phyloP scores from a whole-genome alignment of 2,797 vertebrate genomes.

The Xiphophorus birchmanni region DNA sequence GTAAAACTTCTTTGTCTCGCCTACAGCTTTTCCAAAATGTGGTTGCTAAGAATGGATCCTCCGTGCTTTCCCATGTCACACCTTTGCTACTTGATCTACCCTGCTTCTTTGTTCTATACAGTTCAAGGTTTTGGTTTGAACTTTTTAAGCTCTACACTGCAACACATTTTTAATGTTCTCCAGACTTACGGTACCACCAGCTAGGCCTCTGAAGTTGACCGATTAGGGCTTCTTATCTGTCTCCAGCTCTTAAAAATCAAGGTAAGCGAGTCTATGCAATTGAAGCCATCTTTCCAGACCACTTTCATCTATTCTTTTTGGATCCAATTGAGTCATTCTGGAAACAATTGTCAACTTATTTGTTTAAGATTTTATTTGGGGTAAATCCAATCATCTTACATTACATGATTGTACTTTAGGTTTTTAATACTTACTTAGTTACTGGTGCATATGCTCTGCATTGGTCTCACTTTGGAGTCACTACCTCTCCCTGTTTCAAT shows the following conservation, averaged over 20 bases:
- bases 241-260: neutral
- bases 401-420: neutral
- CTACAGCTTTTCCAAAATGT: neutral
- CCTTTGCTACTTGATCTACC: neutral
- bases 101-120: neutral
- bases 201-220: neutral
- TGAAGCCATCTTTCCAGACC: neutral
- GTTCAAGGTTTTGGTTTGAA: neutral
- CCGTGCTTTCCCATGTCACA: neutral
- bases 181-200: neutral
- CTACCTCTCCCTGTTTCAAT: conserved; percentile 67
- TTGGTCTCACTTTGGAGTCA: conserved; percentile 38
- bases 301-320: neutral
- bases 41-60: neutral
- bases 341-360: neutral
- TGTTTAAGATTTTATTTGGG: neutral
- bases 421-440: neutral
- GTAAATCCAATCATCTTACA: neutral
- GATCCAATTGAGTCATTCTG: neutral
- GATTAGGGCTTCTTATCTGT: neutral
- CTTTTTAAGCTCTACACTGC: neutral
- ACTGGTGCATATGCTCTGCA: conserved; percentile 57
- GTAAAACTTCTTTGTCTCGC: neutral
- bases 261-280: neutral
- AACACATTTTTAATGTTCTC: neutral